Evolutionary conservation across 2,797 vertebrate species (phyloP).

Genomic region (Valencia hispanica): DNA sequence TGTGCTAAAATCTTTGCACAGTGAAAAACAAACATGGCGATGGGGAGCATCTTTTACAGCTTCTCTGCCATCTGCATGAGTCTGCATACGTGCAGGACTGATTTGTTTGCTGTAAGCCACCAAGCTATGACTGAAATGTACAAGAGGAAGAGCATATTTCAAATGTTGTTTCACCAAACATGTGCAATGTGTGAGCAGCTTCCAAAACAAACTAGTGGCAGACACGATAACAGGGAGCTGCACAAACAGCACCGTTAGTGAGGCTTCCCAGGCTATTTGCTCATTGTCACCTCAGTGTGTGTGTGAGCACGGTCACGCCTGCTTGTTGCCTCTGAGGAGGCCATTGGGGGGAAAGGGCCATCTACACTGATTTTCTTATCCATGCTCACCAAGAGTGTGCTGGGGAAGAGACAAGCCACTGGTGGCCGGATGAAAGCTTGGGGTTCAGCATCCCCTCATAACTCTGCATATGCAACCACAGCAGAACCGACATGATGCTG

Average conservation of each 20-base stretch:
- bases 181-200: conserved; percentile 34
- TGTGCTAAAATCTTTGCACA: conserved; percentile 42
- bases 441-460: conserved; percentile 38
- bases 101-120: conserved; percentile 42
- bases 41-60: conserved; percentile 29
- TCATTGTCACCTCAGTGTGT: conserved; percentile 46
- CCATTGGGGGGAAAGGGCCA: conserved; percentile 21
- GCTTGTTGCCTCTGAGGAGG: conserved; percentile 41
- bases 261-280: conserved; percentile 43
- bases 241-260: conserved; percentile 27
- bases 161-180: conserved; percentile 46
- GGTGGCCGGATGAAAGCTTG: conserved; percentile 53
- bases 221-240: conserved; percentile 37
- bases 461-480: conserved; percentile 59
- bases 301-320: conserved; percentile 38
- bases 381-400: conserved; percentile 19
- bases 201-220: conserved; percentile 37
- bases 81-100: conserved; percentile 40
- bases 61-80: conserved; percentile 34
- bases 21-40: conserved; percentile 62
- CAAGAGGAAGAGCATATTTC: conserved; percentile 24
- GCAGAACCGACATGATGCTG: conserved; percentile 30
- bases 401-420: conserved; percentile 40
- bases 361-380: conserved; percentile 47
- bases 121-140: conserved; percentile 15